Conservation (phyloP, 2,797 vertebrate genomes). For the Mormyrus proboscirostris region DNA sequence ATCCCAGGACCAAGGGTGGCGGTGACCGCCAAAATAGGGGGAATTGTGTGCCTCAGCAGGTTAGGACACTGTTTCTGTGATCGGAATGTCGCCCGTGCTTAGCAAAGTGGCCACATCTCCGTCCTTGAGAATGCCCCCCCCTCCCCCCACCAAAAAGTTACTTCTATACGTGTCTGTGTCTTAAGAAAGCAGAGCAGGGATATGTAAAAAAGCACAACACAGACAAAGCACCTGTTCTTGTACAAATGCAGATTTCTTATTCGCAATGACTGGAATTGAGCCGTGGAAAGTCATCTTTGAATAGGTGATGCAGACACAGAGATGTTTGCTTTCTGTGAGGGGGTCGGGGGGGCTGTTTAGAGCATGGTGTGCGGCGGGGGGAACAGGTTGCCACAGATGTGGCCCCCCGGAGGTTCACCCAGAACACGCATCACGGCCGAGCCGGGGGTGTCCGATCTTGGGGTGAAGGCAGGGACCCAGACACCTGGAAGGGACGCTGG, state of each 20-base stretch:
- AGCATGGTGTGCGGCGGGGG: not conserved
- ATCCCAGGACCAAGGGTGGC: not conserved
- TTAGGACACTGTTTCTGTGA: not conserved
- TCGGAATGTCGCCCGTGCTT: not conserved
- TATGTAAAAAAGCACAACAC: not conserved
- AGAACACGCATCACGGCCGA: not conserved
- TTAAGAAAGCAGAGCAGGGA: not conserved
- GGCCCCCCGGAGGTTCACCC: not conserved
- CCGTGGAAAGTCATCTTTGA: constrained; percentile 2
- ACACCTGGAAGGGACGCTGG: not conserved
- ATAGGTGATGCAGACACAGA: not conserved
- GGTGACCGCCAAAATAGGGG: not conserved
- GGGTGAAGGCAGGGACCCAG: not conserved
- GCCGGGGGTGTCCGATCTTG: not conserved
- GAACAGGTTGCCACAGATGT: not conserved
- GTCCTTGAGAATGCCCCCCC: not conserved
- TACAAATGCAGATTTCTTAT: not conserved
- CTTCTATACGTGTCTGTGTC: not conserved
- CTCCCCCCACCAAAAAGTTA: not conserved
- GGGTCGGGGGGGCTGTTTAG: not conserved
- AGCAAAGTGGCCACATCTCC: not conserved
- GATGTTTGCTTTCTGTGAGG: not conserved
- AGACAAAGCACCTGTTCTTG: not conserved
- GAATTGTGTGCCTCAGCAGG: not conserved
- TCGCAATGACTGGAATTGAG: constrained; percentile 22